Evolutionary conservation across 1,140 invertebrate species (phyloP).

Genomic region (Ips nitidus): DNA sequence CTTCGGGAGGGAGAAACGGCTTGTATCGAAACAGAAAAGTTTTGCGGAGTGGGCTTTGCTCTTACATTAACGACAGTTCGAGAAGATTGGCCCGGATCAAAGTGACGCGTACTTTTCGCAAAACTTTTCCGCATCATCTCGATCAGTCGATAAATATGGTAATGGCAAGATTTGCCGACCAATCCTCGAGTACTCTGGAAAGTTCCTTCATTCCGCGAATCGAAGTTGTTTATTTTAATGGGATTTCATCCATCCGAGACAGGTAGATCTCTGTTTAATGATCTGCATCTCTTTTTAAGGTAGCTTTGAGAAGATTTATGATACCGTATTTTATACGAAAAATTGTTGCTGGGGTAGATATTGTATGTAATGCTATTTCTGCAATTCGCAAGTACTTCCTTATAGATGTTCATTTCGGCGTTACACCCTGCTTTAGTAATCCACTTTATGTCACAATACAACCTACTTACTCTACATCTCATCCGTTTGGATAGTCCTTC

Average conservation of each 20-base stretch:
- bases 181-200: slow-evolving; percentile 12
- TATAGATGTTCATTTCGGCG: no score
- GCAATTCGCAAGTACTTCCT: no score
- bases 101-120: slow-evolving; percentile 28
- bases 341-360: no score
- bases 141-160: slow-evolving; percentile 46
- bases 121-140: slow-evolving; percentile 38
- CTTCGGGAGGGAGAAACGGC: slow-evolving; percentile 3
- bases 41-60: slow-evolving; percentile 36
- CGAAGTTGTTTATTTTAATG: slow-evolving; percentile 33
- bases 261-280: slow-evolving; percentile 21
- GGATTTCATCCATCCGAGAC: slow-evolving; percentile 14
- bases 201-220: slow-evolving; percentile 7
- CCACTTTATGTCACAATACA: no score
- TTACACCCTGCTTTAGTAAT: no score
- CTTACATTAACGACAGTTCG: slow-evolving; percentile 43
- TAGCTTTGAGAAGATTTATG: no score
- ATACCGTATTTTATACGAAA: no score
- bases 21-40: slow-evolving; percentile 39
- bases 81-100: slow-evolving; percentile 43
- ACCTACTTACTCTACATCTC: no score
- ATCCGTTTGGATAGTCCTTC: background rate
- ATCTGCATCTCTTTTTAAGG: background rate
- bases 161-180: slow-evolving; percentile 37
- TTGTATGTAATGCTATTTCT: no score